Evolutionary conservation across 2,888 invertebrate genomes (phyloP), one percentile per base, ranked within the genome.

Genomic region (Heliconius charithonia): DNA sequence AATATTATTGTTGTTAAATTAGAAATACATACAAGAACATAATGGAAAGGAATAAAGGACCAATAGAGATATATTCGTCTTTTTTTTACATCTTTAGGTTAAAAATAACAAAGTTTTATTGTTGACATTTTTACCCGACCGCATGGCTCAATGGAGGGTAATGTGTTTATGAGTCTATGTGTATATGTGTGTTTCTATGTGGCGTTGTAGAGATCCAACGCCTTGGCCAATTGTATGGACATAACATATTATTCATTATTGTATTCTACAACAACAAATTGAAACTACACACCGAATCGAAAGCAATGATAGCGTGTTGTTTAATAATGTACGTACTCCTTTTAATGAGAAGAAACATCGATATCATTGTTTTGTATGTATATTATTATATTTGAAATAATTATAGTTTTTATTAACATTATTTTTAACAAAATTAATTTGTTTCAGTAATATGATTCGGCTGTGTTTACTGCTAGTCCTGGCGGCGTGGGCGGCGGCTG

Each of bases 401-500:
- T 45, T 45, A 4, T 45, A 41, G 0, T 41, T 0, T 9, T 37
- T 9, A 37, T 9, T 37, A 37, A 37, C 32, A 1, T 9, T 1
- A 9, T 37, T 37, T 37, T 37, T 37, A 45, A 16, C 16, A 45
- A 45, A 45, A 29, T 25, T 32, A 3, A 19, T 63, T 74, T 74
- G 63, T 83, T 80, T 29, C 83, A 85, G 84, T 73, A 84, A n/a
- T 67, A 93, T 92, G 93, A 81, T 79, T 80, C 83, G 82, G 66
- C 65, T 86, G 81, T 92, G 89, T 90, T 77, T 90, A 81, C 71
- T 89, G 70, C 80, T 89, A 82, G 87, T 86, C 76, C 84, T 88
- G 77, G 85, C 88, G 77, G 86, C 87, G 56, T 80, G 83, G 41
- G 88, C 85, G 45, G 81, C 86, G 41, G 92, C 92, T 12, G 91